These are phyloP conservation scores for Psittacus erithacus DNA, from an alignment of 2,113 vertebrate genomes.

Conservation along the genomic window DNA sequence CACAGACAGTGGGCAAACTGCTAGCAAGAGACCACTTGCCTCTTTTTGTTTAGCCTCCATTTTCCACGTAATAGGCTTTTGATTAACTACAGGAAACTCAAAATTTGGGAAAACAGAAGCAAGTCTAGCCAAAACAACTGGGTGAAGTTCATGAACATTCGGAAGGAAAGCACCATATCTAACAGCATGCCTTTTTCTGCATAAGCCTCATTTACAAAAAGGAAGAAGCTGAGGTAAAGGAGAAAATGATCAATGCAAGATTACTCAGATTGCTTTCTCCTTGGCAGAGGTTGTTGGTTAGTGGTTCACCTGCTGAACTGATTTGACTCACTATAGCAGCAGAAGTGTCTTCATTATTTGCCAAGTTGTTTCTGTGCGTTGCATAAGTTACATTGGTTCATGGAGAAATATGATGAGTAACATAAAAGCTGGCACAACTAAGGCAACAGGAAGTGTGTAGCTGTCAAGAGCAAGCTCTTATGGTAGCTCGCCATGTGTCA, in stretches of 20 bases:
- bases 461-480: neutral
- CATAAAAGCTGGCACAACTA: neutral
- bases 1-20: neutral
- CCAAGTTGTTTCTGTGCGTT: neutral
- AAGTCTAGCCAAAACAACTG: neutral
- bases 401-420: neutral
- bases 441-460: neutral
- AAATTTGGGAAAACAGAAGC: neutral
- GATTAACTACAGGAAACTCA: neutral
- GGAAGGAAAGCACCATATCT: neutral
- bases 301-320: neutral
- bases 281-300: neutral
- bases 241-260: neutral
- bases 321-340: neutral
- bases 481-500: neutral
- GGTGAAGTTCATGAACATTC: neutral
- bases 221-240: constrained; percentile 29
- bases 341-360: neutral
- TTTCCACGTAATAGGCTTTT: neutral
- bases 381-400: neutral
- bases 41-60: neutral
- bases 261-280: neutral
- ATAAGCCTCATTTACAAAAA: neutral
- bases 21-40: neutral
- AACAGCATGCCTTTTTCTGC: neutral